A percentile compares a stretch with the other conserved stretches of the same genome.
Conservation (phyloP, 2,797 vertebrate genomes). For the Yasuhikotakia modesta region DNA sequence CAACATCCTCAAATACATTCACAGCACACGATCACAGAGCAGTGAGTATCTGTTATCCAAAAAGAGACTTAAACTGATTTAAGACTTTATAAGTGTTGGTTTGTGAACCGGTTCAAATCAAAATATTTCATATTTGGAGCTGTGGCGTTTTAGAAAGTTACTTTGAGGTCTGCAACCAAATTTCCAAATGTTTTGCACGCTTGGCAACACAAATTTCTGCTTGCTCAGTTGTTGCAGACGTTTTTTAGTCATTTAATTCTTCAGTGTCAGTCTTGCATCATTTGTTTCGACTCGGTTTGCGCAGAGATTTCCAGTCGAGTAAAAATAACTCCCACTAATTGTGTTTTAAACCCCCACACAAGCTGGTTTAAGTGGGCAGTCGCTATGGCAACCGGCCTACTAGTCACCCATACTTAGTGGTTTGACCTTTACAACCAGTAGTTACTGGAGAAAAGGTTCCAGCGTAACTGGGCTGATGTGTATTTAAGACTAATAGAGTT, state of each 20-base stretch:
- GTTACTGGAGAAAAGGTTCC: slow-evolving; percentile 47
- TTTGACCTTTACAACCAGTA: slow-evolving; percentile 52
- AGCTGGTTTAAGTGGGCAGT: slow-evolving; percentile 52
- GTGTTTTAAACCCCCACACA: slow-evolving; percentile 47
- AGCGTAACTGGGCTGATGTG: slow-evolving; percentile 30
- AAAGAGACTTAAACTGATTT: no score
- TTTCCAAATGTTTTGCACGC: no score
- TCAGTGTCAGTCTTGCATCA: slow-evolving; percentile 22
- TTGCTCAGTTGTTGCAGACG: no score
- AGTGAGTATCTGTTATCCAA: background rate
- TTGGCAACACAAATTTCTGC: no score
- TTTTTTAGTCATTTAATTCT: no score
- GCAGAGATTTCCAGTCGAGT: slow-evolving; percentile 5
- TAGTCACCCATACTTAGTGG: slow-evolving; percentile 47
- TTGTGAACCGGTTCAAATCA: no score
- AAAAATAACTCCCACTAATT: slow-evolving; percentile 55
- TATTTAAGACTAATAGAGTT: slow-evolving; percentile 27
- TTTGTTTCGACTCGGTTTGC: slow-evolving; percentile 32
- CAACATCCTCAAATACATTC: slow-evolving; percentile 27
- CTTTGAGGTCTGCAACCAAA: no score
- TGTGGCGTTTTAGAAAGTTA: no score
- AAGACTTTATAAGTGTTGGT: no score
- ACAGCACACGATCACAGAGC: slow-evolving; percentile 30
- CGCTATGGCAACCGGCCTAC: slow-evolving; percentile 55
- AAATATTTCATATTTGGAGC: no score